A percentile compares a stretch with the other conserved stretches of the same genome.
Evolutionary conservation across 1,140 invertebrate species (phyloP).

Genomic region (Acromyrmex echinatior): DNA sequence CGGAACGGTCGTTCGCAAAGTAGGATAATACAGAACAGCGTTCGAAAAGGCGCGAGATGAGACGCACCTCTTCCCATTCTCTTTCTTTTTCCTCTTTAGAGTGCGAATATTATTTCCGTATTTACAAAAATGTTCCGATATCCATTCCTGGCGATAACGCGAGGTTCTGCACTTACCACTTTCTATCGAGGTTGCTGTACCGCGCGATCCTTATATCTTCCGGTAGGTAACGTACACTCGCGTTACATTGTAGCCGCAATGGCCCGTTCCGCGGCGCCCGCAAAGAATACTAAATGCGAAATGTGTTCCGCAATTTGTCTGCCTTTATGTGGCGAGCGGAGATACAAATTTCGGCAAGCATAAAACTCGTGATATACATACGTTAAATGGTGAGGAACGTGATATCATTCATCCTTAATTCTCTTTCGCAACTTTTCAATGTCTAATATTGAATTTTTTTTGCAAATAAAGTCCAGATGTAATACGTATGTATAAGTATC

Average conservation of each 20-base stretch:
- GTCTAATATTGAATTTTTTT: slow-evolving; percentile 4
- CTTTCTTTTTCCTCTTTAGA: not conserved
- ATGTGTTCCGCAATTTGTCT: slow-evolving; percentile 65
- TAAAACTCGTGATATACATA: slow-evolving; percentile 54
- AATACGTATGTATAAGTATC: not conserved
- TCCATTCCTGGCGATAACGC: not conserved
- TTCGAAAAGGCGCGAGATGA: slow-evolving; percentile 33
- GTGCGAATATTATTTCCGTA: slow-evolving; percentile 41
- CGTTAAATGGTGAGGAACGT: slow-evolving; percentile 50
- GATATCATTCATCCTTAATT: slow-evolving; percentile 2
- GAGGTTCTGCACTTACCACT: slow-evolving; percentile 6
- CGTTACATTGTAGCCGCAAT: slow-evolving; percentile 58
- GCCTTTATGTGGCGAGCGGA: slow-evolving; percentile 58
- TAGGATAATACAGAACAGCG: slow-evolving; percentile 33
- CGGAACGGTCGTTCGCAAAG: slow-evolving; percentile 40
- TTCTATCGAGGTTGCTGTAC: slow-evolving; percentile 21
- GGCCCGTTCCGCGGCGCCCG: slow-evolving; percentile 44
- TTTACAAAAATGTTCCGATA: slow-evolving; percentile 24
- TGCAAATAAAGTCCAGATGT: not conserved
- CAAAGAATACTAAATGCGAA: slow-evolving; percentile 64
- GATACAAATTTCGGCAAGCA: slow-evolving; percentile 60
- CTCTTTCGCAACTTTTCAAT: slow-evolving; percentile 28
- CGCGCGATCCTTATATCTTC: slow-evolving; percentile 58
- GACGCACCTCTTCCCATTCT: not conserved
- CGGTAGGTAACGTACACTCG: slow-evolving; percentile 42